Percentiles rank a stretch among this genome's conserved stretches.
These are phyloP conservation scores for Sebastolobus altivelis DNA, from an alignment of 2,797 vertebrate species.

Conservation along the genomic window DNA sequence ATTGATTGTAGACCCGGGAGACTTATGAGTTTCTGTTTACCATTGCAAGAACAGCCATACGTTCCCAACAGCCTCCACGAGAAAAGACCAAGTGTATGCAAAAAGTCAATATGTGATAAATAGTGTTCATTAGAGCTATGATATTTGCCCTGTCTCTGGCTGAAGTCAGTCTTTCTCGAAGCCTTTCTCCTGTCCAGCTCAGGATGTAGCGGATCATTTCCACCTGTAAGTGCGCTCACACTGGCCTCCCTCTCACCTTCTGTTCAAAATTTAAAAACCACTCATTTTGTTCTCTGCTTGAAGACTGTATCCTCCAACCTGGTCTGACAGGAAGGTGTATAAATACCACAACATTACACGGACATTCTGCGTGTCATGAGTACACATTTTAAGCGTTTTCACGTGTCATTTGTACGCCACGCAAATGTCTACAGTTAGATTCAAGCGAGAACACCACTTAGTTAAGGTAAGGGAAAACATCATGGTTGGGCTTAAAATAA, in stretches of 20 bases:
- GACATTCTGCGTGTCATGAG: rapidly evolving
- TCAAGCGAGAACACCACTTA: too few relatives aligned
- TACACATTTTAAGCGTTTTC: too few relatives aligned
- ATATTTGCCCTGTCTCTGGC: background rate
- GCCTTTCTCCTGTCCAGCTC: background rate
- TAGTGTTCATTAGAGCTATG: background rate
- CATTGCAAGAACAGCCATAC: constrained; percentile 9
- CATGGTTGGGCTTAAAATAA: too few relatives aligned
- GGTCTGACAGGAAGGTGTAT: background rate
- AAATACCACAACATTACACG: too few relatives aligned
- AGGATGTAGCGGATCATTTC: background rate
- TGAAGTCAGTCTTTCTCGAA: background rate
- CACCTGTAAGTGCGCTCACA: background rate
- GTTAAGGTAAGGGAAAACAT: too few relatives aligned
- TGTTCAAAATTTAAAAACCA: background rate
- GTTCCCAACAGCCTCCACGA: background rate
- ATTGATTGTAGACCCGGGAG: constrained; percentile 38
- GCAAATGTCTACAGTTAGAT: too few relatives aligned
- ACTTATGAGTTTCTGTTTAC: constrained; percentile 20
- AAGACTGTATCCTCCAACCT: too few relatives aligned
- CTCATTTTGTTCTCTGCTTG: background rate
- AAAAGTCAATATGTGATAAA: background rate
- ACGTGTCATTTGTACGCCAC: too few relatives aligned
- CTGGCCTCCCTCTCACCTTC: background rate
- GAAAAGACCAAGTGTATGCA: background rate